Evolutionary conservation across 2,797 vertebrate species (phyloP).

Genomic region (Mallotus villosus): DNA sequence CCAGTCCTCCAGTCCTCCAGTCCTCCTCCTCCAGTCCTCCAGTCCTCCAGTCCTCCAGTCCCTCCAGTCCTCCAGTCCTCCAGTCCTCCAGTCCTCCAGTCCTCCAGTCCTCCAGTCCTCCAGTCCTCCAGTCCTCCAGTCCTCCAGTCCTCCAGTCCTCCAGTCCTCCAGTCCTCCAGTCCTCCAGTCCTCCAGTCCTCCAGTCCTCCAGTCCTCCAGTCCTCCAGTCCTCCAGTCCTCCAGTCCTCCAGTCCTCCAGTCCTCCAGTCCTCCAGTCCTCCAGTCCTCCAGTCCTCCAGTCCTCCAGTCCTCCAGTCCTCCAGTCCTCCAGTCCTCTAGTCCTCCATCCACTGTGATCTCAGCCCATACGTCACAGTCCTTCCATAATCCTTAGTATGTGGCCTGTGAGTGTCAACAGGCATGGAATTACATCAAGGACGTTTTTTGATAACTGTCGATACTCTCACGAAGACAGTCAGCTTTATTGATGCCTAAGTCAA

Average conservation of each 20-base stretch:
- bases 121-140: background rate
- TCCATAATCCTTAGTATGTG: slow-evolving; percentile 83
- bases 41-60: background rate
- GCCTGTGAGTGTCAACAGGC: slow-evolving; percentile 82
- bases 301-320: background rate
- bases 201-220: too few relatives aligned
- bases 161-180: background rate
- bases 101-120: background rate
- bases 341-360: slow-evolving; percentile 9
- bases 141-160: too few relatives aligned
- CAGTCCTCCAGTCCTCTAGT: background rate
- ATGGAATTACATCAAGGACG: slow-evolving; percentile 96
- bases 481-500: slow-evolving; percentile 85
- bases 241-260: background rate
- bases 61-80: background rate
- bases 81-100: background rate
- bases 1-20: background rate
- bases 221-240: background rate
- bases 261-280: background rate
- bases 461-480: slow-evolving; percentile 81
- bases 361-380: slow-evolving; percentile 68
- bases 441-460: slow-evolving; percentile 97
- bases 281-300: background rate
- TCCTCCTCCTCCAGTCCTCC: background rate
- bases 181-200: background rate